Base-by-base conservation (phyloP, 1,140 invertebrate genomes). In the Trichogramma pretiosum region DNA sequence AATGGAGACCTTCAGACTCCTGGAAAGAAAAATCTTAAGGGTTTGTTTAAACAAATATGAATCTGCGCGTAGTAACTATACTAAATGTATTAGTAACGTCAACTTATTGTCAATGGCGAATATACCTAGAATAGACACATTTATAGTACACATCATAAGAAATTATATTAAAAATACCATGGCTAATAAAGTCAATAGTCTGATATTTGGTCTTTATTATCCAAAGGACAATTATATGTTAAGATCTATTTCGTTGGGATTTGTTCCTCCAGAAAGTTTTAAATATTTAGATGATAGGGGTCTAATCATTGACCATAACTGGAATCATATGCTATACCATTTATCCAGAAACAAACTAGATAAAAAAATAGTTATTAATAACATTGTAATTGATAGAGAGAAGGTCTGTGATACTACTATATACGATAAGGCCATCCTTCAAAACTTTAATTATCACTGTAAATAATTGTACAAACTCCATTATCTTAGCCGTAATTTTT, bases 11-110 rank as follows among this genome's bases (percentile, higher is more conserved):
- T 17, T 57, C 0, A 45, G 57, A 10, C n/a, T 42, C 0, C 56
- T 59, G 14, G 54, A 59, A 46, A 36, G 58, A 21, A 43, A 48
- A 40, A 57, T 52, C 30, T 30, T 57, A 3, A 53, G 59, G 49
- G 41, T 42, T 9, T 61, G 59, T 39, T 30, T 53, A 0, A 28
- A 35, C 8, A 19, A 46, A 26, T 48, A 54, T 16, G 46, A 49
- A 46, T 43, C 52, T 0, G 14, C 37, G 3, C 8, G 36, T 0
- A 50, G 47, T n/a, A 45, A 58, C 2, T 58, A 39, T 24, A 43
- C 26, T 11, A 47, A 48, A 41, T 35, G 16, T 1, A 50, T 41
- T 9, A 41, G 48, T 9, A 57, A 59, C 10, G 36, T 41, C 43
- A 39, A 10, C 8, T 16, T 59, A 19, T 57, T 59, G 7, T 33